Evolutionary conservation across 2,113 vertebrate genomes (phyloP).

Genomic region (Strix uralensis): DNA sequence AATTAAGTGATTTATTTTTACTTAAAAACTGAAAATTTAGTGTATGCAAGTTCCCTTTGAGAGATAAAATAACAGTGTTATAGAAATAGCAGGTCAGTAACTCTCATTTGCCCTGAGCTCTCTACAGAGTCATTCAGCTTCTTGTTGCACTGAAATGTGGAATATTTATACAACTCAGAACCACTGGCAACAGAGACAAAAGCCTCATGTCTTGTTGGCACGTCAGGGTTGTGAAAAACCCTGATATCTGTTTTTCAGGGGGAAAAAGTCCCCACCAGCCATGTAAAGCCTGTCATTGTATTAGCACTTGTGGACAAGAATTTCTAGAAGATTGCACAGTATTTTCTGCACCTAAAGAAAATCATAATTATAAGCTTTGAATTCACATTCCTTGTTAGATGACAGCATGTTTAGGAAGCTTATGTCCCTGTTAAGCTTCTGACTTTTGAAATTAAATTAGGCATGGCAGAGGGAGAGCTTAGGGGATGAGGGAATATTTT

Average conservation of each 20-base stretch:
- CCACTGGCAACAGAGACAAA: constrained; percentile 33
- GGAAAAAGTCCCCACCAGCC: background rate
- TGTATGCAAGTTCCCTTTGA: background rate
- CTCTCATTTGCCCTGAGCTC: constrained; percentile 44
- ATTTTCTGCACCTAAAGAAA: constrained; percentile 31
- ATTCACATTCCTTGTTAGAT: constrained; percentile 15
- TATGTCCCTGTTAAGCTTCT: constrained; percentile 56
- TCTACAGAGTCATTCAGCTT: constrained; percentile 31
- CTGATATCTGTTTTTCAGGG: background rate
- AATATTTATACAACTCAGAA: constrained; percentile 38
- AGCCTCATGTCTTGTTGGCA: constrained; percentile 16
- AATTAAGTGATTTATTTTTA: constrained; percentile 21
- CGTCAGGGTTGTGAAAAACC: background rate
- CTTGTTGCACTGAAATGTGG: constrained; percentile 10
- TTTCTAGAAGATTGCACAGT: background rate
- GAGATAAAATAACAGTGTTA: constrained; percentile 48
- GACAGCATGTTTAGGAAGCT: constrained; percentile 50
- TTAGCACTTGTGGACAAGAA: background rate
- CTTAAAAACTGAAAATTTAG: background rate
- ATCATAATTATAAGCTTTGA: constrained; percentile 29
- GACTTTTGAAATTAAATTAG: constrained; percentile 67
- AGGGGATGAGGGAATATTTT: constrained; percentile 52
- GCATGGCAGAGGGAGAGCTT: constrained; percentile 43
- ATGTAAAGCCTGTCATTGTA: background rate
- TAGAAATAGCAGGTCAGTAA: constrained; percentile 53